Evolutionary conservation across 2,888 invertebrate genomes (phyloP), one percentile per base, ranked within the genome.

Genomic region (Monopis laevigella): DNA sequence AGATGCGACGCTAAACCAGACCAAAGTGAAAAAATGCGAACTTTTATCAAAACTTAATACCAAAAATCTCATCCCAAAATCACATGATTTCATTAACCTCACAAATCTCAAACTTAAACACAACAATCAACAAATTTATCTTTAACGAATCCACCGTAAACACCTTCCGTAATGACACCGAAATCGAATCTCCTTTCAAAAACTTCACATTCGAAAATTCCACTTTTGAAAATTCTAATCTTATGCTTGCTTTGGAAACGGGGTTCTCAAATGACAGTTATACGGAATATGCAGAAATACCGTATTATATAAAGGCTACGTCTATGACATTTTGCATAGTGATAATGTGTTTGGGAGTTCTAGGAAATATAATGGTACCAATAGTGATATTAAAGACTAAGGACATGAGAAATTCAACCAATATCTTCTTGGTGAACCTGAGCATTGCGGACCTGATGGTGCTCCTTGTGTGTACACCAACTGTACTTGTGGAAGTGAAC

Each of bases 321-420:
- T 94, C 95, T 7, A 94, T 95, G 85, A 84, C 91, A 16, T 88
- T 94, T 55, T 96, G 95, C 70, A 88, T 92, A 56, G 82, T 90
- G 50, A 92, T 96, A 53, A 91, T 96, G 87, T 85, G 92, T 58
- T 81, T 96, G 51, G 96, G 96, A 26, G 91, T 95, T 47, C 86
- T 94, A 49, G 96, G 96, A 14, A 97, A 97, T 62, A 85, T 94
- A 46, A 92, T 96, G 88, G 96, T 96, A 60, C 94, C 95, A 24
- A 86, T 95, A 58, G 96, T 97, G 52, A 94, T 96, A 51, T 84
- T 93, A 59, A 90, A 91, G 65, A 93, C 93, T 39, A 93, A 93
- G 65, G 95, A 96, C 64, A 93, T 96, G 93, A 84, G 94, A 58
- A 96, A 94, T 62, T 94, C 96, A 41, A 96, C 96, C 46, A 96